These are phyloP conservation scores for Teleogryllus oceanicus DNA, from an alignment of 2,888 invertebrate species.

Conservation along the genomic window DNA sequence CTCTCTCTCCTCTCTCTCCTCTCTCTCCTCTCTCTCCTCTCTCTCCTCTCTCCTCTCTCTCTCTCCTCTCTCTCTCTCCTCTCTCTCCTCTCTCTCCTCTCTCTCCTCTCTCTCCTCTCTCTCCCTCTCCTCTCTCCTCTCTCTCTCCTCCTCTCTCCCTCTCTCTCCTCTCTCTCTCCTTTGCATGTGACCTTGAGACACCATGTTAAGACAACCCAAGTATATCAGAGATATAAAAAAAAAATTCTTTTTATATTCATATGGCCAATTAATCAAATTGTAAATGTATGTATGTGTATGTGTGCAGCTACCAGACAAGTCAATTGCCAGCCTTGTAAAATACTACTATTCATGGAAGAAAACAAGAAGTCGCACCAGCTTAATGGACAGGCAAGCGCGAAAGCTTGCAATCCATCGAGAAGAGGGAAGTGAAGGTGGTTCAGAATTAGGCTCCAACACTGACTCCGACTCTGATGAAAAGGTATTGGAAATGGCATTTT, in stretches of 20 bases:
- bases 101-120: too few species aligned
- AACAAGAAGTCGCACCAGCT: slow-evolving; percentile 82
- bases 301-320: slow-evolving; percentile 88
- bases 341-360: slow-evolving; percentile 99
- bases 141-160: too few species aligned
- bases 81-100: too few species aligned
- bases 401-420: slow-evolving; percentile 67
- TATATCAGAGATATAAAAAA: too few species aligned
- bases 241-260: not conserved
- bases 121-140: too few species aligned
- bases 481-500: slow-evolving; percentile 56
- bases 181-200: too few species aligned
- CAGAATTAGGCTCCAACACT: slow-evolving; percentile 78
- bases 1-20: too few species aligned
- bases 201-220: too few species aligned
- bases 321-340: slow-evolving; percentile 91
- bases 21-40: too few species aligned
- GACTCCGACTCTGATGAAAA: slow-evolving; percentile 89
- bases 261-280: not conserved
- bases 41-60: too few species aligned
- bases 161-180: too few species aligned
- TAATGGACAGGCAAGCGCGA: slow-evolving; percentile 84
- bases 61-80: too few species aligned
- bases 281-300: not conserved
- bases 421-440: slow-evolving; percentile 74